These are phyloP conservation scores for Drosophila simulans DNA, from an alignment of 1,140 invertebrate species.

Conservation along the genomic window DNA sequence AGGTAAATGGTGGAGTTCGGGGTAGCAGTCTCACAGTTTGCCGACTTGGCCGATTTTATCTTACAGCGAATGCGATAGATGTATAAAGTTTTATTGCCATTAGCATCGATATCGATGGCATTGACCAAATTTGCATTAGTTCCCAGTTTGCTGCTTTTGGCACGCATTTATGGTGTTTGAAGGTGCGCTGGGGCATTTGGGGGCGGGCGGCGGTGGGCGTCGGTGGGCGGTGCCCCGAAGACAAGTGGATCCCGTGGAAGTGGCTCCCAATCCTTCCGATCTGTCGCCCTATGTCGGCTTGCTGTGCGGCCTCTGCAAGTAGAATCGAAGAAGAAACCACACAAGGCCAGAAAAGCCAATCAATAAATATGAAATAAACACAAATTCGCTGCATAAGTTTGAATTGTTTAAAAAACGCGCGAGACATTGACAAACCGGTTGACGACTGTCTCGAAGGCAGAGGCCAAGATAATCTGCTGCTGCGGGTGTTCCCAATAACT, in stretches of 20 bases:
- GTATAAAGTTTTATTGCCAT: constrained; percentile 81
- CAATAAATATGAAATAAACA: constrained; percentile 49
- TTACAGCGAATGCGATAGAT: constrained; percentile 83
- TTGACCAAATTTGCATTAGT: constrained; percentile 80
- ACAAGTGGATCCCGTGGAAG: constrained; percentile 1
- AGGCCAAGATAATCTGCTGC: constrained; percentile 23
- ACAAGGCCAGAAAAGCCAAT: constrained; percentile 21
- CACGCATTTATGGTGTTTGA: constrained; percentile 83
- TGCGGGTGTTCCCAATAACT: constrained; percentile 36
- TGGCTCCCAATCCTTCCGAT: not conserved
- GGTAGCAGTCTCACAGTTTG: constrained; percentile 17
- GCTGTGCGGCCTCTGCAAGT: constrained; percentile 61
- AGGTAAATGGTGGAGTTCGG: constrained; percentile 2
- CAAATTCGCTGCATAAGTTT: constrained; percentile 39
- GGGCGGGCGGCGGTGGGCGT: constrained; percentile 17
- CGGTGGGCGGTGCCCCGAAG: constrained; percentile 4
- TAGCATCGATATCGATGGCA: constrained; percentile 72
- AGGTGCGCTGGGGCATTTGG: constrained; percentile 70
- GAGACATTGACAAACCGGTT: constrained; percentile 51
- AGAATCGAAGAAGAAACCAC: constrained; percentile 20
- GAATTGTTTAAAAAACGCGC: constrained; percentile 28
- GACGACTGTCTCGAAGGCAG: constrained; percentile 12
- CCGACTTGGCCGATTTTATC: constrained; percentile 56
- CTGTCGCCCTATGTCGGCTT: constrained; percentile 36
- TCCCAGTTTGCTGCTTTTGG: constrained; percentile 80